Evolutionary conservation across 1,140 invertebrate species (phyloP).

Genomic region (Drosophila neocordata): DNA sequence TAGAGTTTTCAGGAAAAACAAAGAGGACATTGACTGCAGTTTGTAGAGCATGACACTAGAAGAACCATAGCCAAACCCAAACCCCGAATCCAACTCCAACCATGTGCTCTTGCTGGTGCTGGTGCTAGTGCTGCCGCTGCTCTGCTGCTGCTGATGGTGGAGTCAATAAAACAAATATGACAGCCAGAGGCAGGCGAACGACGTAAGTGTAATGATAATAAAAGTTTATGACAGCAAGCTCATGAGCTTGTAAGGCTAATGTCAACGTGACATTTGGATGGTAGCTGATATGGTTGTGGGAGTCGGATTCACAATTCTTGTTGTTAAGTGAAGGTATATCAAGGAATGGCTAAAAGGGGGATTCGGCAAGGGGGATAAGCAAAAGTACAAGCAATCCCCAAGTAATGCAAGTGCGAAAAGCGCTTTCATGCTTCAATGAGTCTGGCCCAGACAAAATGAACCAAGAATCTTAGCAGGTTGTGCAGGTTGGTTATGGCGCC

Average conservation of each 20-base stretch:
- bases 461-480: constrained; percentile 43
- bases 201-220: constrained; percentile 77
- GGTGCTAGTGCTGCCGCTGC: no score
- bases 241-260: constrained; percentile 78
- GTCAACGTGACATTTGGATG: constrained; percentile 61
- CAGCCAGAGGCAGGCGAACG: constrained; percentile 36
- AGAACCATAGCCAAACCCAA: background rate
- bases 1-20: constrained; percentile 51
- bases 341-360: background rate
- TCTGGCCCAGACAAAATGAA: constrained; percentile 52
- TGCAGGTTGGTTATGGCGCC: constrained; percentile 5
- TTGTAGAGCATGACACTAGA: constrained; percentile 48
- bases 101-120: background rate
- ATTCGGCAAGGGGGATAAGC: background rate
- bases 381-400: constrained; percentile 24
- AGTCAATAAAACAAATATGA: constrained; percentile 78
- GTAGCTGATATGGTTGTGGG: no score
- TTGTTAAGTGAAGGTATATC: background rate
- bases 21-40: constrained; percentile 77
- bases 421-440: constrained; percentile 70
- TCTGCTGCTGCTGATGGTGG: constrained; percentile 12
- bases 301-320: no score
- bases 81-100: background rate
- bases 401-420: constrained; percentile 70
- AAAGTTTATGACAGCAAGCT: constrained; percentile 77